Percentiles rank a stretch among this genome's conserved stretches.
Conservation (phyloP, 1,140 invertebrate genomes). For the Diplogasteroides magnus region DNA sequence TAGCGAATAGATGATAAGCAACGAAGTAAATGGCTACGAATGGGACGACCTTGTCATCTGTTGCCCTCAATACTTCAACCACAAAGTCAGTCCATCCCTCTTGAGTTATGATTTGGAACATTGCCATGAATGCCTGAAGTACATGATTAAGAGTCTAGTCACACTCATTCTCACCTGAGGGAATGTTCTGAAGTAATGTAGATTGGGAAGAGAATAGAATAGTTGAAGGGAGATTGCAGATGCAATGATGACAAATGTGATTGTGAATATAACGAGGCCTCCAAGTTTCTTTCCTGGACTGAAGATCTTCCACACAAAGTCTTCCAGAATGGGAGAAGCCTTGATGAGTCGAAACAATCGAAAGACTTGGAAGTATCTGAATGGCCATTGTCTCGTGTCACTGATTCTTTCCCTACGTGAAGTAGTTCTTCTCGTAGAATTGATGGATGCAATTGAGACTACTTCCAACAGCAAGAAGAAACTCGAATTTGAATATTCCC, state of each 20-base stretch:
- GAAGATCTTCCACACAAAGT: slow-evolving; percentile 99
- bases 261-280: slow-evolving; percentile 95
- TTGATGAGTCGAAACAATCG: slow-evolving; percentile 91
- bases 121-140: slow-evolving; percentile 90
- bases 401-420: slow-evolving; percentile 76
- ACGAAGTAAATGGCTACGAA: slow-evolving; percentile 98
- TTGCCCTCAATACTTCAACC: slow-evolving; percentile 86
- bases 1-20: slow-evolving; percentile 96
- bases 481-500: slow-evolving; percentile 95
- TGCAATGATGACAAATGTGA: slow-evolving; percentile 95
- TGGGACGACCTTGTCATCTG: slow-evolving; percentile 80
- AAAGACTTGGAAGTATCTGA: slow-evolving; percentile 65
- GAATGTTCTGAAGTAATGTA: slow-evolving; percentile 96
- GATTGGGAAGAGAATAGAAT: slow-evolving; percentile 85
- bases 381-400: background rate
- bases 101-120: slow-evolving; percentile 99
- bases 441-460: slow-evolving; percentile 85
- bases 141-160: background rate
- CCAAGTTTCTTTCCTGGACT: slow-evolving; percentile 97
- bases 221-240: slow-evolving; percentile 98
- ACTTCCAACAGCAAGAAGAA: slow-evolving; percentile 86
- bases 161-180: slow-evolving; percentile 69
- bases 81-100: slow-evolving; percentile 78
- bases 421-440: slow-evolving; percentile 76
- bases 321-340: slow-evolving; percentile 94